Evolutionary conservation across 2,888 invertebrate genomes (phyloP).

Genomic region (Hetaerina titia): DNA sequence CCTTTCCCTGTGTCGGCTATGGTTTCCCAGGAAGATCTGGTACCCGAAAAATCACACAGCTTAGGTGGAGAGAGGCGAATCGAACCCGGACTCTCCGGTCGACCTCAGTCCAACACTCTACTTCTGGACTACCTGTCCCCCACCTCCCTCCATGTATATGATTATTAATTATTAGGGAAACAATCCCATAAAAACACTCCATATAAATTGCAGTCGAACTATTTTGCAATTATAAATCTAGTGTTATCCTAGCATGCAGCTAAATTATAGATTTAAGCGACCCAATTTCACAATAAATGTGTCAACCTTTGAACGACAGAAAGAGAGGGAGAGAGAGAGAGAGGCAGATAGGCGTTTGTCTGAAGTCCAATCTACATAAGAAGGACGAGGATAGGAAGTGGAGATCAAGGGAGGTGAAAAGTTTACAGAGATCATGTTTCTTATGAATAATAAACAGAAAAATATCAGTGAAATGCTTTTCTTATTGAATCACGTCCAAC

Average conservation of each 20-base stretch:
- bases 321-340: background rate
- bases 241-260: background rate
- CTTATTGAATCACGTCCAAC: background rate
- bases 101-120: too few relatives aligned
- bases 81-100: too few relatives aligned
- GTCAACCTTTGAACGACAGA: background rate
- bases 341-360: background rate
- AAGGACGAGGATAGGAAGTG: background rate
- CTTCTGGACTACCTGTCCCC: too few relatives aligned
- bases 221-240: too few relatives aligned
- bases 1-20: too few relatives aligned
- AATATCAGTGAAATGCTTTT: background rate
- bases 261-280: background rate
- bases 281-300: background rate
- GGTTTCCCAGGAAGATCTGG: too few relatives aligned
- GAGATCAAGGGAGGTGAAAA: constrained; percentile 31
- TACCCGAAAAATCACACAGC: too few relatives aligned
- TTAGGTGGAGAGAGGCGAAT: too few relatives aligned
- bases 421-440: background rate
- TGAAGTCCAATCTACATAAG: constrained; percentile 7
- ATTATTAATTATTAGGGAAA: too few relatives aligned
- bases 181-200: too few relatives aligned
- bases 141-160: too few relatives aligned
- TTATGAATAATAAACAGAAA: background rate
- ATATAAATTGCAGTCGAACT: too few relatives aligned